Evolutionary conservation across 2,888 invertebrate genomes (phyloP).

Genomic region (Callyntrura sp.): DNA sequence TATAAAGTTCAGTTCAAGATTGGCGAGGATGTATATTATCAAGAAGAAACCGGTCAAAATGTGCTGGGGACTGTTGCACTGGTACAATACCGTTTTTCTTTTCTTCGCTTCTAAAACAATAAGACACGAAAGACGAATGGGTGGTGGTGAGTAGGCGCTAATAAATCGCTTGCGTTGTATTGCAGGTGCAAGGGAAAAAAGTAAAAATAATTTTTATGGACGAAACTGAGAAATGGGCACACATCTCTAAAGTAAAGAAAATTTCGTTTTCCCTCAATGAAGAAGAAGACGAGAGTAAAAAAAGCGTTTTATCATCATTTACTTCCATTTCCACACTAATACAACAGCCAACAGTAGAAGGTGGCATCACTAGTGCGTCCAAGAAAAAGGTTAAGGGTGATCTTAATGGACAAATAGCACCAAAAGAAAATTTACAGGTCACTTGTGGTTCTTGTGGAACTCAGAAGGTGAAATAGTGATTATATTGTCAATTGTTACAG

Average conservation of each 20-base stretch:
- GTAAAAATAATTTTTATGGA: constrained; percentile 82
- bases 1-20: constrained; percentile 76
- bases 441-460: constrained; percentile 80
- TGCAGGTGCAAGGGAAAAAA: constrained; percentile 79
- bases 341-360: not conserved
- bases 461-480: constrained; percentile 68
- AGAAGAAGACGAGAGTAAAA: constrained; percentile 54
- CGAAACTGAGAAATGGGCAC: constrained; percentile 81
- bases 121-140: no score
- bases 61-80: constrained; percentile 81
- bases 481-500: not conserved
- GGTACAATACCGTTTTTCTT: constrained; percentile 60
- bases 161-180: no score
- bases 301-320: not conserved
- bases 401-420: constrained; percentile 58
- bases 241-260: constrained; percentile 80
- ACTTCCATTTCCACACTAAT: not conserved
- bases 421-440: constrained; percentile 73
- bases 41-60: constrained; percentile 79
- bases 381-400: constrained; percentile 71
- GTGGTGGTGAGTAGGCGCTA: no score
- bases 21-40: constrained; percentile 83
- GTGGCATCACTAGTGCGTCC: constrained; percentile 11
- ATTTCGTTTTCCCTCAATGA: constrained; percentile 71
- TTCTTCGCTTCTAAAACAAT: not conserved